Evolutionary conservation across 2,888 invertebrate species (phyloP).

Genomic region (Automeris io): DNA sequence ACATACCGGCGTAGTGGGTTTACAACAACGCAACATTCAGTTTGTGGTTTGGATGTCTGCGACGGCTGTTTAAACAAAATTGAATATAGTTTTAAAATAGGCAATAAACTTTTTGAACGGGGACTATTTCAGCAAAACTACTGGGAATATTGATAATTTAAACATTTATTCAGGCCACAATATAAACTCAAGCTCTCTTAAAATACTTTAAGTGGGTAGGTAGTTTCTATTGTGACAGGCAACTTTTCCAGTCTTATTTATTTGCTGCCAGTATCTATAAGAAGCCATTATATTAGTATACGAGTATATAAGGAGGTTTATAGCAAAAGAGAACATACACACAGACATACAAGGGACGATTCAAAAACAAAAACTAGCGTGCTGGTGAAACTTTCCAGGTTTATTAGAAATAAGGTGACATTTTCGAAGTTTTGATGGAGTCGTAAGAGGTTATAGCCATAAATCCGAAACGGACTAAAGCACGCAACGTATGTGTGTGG

Average conservation of each 20-base stretch:
- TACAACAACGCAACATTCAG: slow-evolving; percentile 24
- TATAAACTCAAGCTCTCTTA: slow-evolving; percentile 14
- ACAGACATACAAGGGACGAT: neutral
- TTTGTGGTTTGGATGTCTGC: slow-evolving; percentile 14
- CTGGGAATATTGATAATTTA: slow-evolving; percentile 19
- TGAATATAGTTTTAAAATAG: slow-evolving; percentile 28
- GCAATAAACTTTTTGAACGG: slow-evolving; percentile 27
- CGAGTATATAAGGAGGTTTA: no score
- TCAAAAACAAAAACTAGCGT: neutral
- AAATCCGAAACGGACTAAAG: slow-evolving; percentile 45
- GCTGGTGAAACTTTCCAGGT: neutral
- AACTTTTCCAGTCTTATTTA: neutral
- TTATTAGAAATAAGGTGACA: slow-evolving; percentile 14
- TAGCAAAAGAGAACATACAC: no score
- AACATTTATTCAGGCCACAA: slow-evolving; percentile 19
- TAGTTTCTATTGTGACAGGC: neutral
- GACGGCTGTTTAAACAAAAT: slow-evolving; percentile 21
- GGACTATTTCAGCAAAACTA: slow-evolving; percentile 17
- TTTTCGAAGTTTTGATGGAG: slow-evolving; percentile 42
- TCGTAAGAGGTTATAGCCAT: slow-evolving; percentile 40
- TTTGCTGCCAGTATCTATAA: neutral
- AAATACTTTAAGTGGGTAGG: slow-evolving; percentile 17
- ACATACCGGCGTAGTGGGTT: slow-evolving; percentile 30
- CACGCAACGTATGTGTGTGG: slow-evolving; percentile 55
- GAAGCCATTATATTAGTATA: no score